A percentile compares a stretch with the other conserved stretches of the same genome.
Conservation (phyloP, 2,888 invertebrate genomes). For the Fragum fragum region DNA sequence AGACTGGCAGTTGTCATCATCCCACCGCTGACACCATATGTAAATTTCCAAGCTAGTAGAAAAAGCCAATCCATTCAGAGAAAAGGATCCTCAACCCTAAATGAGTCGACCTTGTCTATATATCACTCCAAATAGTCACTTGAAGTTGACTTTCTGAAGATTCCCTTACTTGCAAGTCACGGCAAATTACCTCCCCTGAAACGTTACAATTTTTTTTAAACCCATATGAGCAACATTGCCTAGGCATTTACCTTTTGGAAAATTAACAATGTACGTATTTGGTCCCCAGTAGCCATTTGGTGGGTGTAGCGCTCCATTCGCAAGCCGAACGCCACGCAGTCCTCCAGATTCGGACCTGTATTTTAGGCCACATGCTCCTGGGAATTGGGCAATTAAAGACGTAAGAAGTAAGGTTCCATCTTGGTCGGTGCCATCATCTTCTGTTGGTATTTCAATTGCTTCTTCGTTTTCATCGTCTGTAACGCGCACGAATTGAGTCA, state of each 20-base stretch:
- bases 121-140: too few relatives aligned
- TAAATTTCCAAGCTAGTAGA: too few relatives aligned
- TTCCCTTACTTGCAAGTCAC: too few relatives aligned
- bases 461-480: conserved; percentile 97
- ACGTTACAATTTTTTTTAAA: too few relatives aligned
- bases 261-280: conserved; percentile 90
- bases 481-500: conserved; percentile 92
- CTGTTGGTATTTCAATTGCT: conserved; percentile 97
- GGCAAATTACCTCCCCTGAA: too few relatives aligned
- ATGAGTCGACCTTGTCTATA: too few relatives aligned
- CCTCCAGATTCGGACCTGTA: conserved; percentile 91
- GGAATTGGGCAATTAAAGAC: conserved; percentile 98
- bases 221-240: too few relatives aligned
- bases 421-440: conserved; percentile 90
- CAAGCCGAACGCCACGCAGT: conserved; percentile 89
- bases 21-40: too few relatives aligned
- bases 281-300: conserved; percentile 93
- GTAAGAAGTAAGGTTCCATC: conserved; percentile 94
- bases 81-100: too few relatives aligned
- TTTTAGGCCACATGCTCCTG: conserved; percentile 98
- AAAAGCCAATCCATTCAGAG: too few relatives aligned
- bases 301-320: conserved; percentile 96
- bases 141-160: too few relatives aligned
- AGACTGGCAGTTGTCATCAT: too few relatives aligned
- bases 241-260: conserved; percentile 88